These are phyloP conservation scores for Tribolium freemani DNA, from an alignment of 2,888 invertebrate genomes.

Conservation along the genomic window DNA sequence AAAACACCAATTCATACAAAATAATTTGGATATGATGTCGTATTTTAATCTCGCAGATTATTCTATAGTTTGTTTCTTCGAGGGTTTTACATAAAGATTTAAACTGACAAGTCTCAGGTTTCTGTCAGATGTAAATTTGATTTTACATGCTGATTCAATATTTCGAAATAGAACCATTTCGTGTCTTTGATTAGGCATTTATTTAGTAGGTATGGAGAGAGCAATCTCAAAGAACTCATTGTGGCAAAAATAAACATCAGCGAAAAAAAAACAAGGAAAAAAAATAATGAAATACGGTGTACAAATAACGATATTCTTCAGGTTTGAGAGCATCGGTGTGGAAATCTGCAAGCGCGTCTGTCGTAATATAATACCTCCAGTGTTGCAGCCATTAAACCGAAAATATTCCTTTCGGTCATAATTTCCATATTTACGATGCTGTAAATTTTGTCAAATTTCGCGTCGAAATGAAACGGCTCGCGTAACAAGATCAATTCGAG, in stretches of 20 bases:
- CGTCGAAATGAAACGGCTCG: slow-evolving; percentile 3
- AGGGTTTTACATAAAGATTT: no score
- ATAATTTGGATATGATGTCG: no score
- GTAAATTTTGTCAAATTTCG: slow-evolving; percentile 19
- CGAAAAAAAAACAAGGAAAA: background rate
- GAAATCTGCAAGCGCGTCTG: slow-evolving; percentile 22
- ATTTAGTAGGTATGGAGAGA: background rate
- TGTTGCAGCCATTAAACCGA: slow-evolving; percentile 25
- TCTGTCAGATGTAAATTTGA: background rate
- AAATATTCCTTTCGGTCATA: slow-evolving; percentile 22
- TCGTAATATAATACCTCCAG: slow-evolving; percentile 27
- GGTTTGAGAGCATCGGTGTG: background rate
- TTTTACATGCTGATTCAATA: background rate
- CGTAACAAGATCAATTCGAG: slow-evolving; percentile 3
- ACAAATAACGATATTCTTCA: background rate
- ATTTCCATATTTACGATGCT: slow-evolving; percentile 26
- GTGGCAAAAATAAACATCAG: background rate
- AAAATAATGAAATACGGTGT: background rate
- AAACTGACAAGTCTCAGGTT: no score
- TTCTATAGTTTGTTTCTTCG: no score
- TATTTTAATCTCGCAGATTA: no score
- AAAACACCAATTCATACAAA: no score
- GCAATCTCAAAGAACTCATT: background rate
- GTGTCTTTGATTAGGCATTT: background rate
- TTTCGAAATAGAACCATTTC: background rate